Percentiles rank a stretch among this genome's conserved stretches.
Evolutionary conservation across 2,797 vertebrate genomes (phyloP).

Genomic region (Mormyrus proboscirostris): DNA sequence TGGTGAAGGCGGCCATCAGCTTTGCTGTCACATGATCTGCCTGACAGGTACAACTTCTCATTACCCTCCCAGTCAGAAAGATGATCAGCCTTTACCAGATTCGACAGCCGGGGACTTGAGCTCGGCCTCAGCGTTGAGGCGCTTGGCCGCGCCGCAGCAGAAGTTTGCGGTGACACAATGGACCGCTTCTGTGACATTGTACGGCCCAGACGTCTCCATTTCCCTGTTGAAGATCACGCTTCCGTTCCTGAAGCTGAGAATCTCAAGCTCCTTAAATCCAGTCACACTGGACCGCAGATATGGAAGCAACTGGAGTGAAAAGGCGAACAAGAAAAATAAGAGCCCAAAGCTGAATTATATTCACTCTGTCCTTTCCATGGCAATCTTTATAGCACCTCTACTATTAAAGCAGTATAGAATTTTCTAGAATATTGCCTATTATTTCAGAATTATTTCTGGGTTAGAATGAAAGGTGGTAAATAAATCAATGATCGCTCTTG

Average conservation of each 20-base stretch:
- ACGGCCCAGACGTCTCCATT: constrained; percentile 78
- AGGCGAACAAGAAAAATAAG: background rate
- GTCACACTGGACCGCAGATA: constrained; percentile 86
- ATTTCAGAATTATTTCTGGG: background rate
- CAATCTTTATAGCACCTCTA: background rate
- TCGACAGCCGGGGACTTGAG: constrained; percentile 79
- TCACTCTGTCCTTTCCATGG: background rate
- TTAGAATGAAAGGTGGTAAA: background rate
- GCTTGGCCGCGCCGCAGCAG: constrained; percentile 68
- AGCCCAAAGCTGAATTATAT: background rate
- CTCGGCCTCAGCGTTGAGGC: constrained; percentile 79
- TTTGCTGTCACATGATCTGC: background rate
- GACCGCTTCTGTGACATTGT: constrained; percentile 79
- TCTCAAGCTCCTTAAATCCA: constrained; percentile 87
- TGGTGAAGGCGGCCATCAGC: background rate
- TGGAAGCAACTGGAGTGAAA: constrained; percentile 74
- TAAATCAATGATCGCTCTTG: background rate
- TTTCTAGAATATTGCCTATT: background rate
- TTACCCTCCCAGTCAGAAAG: background rate
- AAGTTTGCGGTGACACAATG: constrained; percentile 80
- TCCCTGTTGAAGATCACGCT: constrained; percentile 90
- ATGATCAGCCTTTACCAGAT: constrained; percentile 63
- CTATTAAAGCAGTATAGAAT: background rate
- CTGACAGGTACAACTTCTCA: background rate
- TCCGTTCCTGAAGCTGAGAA: constrained; percentile 88